These are phyloP conservation scores for Sinocyclocheilus anshuiensis DNA, from an alignment of 2,113 vertebrate species.

Conservation along the genomic window DNA sequence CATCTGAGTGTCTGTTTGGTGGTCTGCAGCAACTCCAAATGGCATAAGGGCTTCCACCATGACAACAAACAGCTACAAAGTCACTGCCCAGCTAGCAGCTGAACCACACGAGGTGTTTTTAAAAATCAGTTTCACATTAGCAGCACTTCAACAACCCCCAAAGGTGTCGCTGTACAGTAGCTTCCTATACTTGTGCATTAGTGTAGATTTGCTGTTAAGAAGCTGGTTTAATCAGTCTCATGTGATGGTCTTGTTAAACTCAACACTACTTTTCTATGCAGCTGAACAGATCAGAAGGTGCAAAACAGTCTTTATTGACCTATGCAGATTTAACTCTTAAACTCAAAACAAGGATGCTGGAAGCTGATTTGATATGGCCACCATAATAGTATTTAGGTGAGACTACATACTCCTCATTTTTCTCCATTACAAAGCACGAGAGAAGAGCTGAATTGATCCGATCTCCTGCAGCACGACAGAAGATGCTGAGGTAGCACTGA, in stretches of 20 bases:
- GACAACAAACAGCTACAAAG: constrained; percentile 32
- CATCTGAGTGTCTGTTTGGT: not conserved
- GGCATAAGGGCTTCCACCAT: constrained; percentile 11
- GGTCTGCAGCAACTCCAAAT: not conserved
- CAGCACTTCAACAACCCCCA: not conserved
- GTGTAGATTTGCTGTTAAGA: not conserved
- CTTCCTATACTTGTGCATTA: not conserved
- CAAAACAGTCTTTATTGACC: not conserved
- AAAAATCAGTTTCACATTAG: not conserved
- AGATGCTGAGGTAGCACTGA: not conserved
- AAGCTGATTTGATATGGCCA: constrained; percentile 37
- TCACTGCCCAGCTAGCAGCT: not conserved
- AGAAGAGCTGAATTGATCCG: constrained; percentile 20
- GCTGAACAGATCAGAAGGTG: not conserved
- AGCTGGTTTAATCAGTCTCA: not conserved
- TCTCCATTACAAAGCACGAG: constrained; percentile 21
- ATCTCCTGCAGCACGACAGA: not conserved
- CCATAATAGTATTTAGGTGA: constrained; percentile 33
- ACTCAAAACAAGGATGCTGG: constrained; percentile 17
- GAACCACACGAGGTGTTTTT: not conserved
- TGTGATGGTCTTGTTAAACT: not conserved
- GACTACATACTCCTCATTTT: constrained; percentile 20
- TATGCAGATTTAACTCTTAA: constrained; percentile 8
- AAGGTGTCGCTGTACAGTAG: not conserved
- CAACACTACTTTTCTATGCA: not conserved